Percentiles rank a stretch among this genome's conserved stretches.
These are phyloP conservation scores for Melanotaenia trifasciata DNA, from an alignment of 2,797 vertebrate species.

Conservation along the genomic window DNA sequence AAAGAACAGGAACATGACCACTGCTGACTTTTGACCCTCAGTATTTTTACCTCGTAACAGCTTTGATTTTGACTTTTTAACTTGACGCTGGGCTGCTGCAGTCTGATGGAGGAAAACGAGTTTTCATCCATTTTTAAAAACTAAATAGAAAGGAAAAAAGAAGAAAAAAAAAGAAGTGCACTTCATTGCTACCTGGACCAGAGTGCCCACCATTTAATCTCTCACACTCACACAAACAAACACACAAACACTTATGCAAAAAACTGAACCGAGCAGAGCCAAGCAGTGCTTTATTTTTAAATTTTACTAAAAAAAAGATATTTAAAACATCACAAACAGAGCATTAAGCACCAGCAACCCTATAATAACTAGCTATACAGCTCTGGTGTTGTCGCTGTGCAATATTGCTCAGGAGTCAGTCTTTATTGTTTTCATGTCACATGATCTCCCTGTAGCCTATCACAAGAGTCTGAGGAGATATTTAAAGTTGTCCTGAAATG, in stretches of 20 bases:
- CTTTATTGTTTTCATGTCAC: conserved; percentile 12
- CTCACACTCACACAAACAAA: conserved; percentile 40
- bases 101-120: conserved; percentile 23
- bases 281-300: conserved; percentile 60
- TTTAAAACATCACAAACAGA: conserved; percentile 10
- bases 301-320: conserved; percentile 8
- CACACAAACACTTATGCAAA: conserved; percentile 52
- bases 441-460: conserved; percentile 19
- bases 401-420: conserved; percentile 29
- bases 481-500: conserved; percentile 8
- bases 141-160: conserved; percentile 6
- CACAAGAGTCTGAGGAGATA: not conserved
- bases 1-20: conserved; percentile 11
- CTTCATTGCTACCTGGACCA: conserved; percentile 53
- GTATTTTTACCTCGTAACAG: conserved; percentile 26
- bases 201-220: conserved; percentile 27
- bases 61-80: conserved; percentile 28
- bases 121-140: conserved; percentile 39
- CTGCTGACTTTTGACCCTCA: conserved; percentile 38
- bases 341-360: conserved; percentile 62
- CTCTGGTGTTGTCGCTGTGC: not conserved
- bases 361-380: conserved; percentile 6
- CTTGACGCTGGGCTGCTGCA: conserved; percentile 31
- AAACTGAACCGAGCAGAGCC: conserved; percentile 48
- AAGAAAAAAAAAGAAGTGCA: conserved; percentile 56